Evolutionary conservation across 2,888 invertebrate species (phyloP).

Genomic region (Adineta ricciae): DNA sequence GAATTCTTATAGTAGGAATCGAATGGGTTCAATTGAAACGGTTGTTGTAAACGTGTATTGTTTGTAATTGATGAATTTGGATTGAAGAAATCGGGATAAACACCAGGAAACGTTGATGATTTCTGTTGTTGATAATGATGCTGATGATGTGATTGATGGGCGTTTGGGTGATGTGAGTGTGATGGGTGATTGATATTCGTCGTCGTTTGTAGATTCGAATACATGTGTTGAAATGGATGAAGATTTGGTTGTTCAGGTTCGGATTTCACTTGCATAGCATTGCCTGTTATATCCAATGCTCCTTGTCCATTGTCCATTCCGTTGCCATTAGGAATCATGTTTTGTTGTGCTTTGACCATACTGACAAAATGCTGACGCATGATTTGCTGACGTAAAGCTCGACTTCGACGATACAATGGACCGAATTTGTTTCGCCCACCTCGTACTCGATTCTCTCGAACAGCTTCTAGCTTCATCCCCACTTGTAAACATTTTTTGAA

Average conservation of each 20-base stretch:
- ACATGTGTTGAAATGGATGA: conserved; percentile 1
- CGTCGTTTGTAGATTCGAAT: neutral
- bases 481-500: conserved; percentile 98
- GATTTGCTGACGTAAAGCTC: conserved; percentile 89
- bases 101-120: neutral
- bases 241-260: conserved; percentile 11
- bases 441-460: conserved; percentile 94
- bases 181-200: neutral
- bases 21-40: conserved; percentile 23
- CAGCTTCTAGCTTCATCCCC: conserved; percentile 99
- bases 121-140: conserved; percentile 17
- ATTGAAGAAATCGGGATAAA: conserved; percentile 21
- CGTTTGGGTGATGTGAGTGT: conserved; percentile 19
- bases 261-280: neutral
- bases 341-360: conserved; percentile 24
- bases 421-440: conserved; percentile 99
- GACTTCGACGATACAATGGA: conserved; percentile 96
- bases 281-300: neutral
- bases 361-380: conserved; percentile 63
- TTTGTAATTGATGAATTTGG: neutral
- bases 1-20: conserved; percentile 22
- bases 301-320: neutral
- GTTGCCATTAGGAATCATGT: neutral
- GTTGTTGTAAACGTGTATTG: neutral
- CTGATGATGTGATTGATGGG: conserved; percentile 10